Evolutionary conservation across 2,888 invertebrate genomes (phyloP).

Genomic region (Cryptophagus acutangulus): DNA sequence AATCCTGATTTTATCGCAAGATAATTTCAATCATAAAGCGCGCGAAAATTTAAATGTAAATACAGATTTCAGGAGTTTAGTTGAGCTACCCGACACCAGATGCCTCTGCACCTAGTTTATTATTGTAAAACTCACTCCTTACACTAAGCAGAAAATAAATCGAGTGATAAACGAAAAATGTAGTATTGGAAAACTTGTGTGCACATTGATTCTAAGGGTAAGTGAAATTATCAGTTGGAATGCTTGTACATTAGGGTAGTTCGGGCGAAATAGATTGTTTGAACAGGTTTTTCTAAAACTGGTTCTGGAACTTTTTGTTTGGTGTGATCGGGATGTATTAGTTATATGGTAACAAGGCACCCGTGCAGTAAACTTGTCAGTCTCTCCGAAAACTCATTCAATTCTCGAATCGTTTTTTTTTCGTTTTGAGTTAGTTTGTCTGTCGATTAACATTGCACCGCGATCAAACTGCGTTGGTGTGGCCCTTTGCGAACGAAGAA

Average conservation of each 20-base stretch:
- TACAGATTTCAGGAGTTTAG: background rate
- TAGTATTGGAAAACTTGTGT: slow-evolving; percentile 31
- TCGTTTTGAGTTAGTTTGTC: too few relatives aligned
- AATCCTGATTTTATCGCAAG: too few relatives aligned
- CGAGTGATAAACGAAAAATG: slow-evolving; percentile 38
- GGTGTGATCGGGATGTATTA: slow-evolving; percentile 42
- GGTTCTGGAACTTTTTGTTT: slow-evolving; percentile 35
- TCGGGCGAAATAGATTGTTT: too few relatives aligned
- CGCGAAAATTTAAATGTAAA: slow-evolving; percentile 5
- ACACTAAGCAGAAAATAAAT: slow-evolving; percentile 33
- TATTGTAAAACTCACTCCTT: slow-evolving; percentile 35
- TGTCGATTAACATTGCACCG: too few relatives aligned
- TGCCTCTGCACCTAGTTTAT: slow-evolving; percentile 17
- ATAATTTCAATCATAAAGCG: too few relatives aligned
- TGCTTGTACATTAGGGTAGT: too few relatives aligned
- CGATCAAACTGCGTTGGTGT: too few relatives aligned
- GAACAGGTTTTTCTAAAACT: slow-evolving; percentile 26
- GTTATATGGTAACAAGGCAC: slow-evolving; percentile 29
- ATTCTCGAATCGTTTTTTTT: too few relatives aligned
- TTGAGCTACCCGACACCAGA: too few relatives aligned
- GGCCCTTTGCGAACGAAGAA: too few relatives aligned
- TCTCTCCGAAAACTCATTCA: slow-evolving; percentile 17
- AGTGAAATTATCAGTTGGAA: slow-evolving; percentile 18
- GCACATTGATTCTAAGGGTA: slow-evolving; percentile 27
- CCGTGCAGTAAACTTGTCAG: slow-evolving; percentile 39